Conservation (phyloP, 1,140 invertebrate species). For the Arctopsyche grandis region DNA sequence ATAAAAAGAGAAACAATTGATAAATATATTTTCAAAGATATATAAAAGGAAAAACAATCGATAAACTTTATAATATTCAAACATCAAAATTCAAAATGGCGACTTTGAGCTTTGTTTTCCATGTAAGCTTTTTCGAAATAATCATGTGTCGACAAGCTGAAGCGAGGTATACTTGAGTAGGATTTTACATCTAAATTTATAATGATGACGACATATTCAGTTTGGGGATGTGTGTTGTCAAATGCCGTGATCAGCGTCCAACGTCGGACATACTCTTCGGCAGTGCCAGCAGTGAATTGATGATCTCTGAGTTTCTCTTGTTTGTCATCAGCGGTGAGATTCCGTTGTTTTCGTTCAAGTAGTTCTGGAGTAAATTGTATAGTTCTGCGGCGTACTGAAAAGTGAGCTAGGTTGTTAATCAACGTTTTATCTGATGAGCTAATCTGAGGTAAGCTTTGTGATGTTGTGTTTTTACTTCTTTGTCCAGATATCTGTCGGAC, state of each 20-base stretch:
- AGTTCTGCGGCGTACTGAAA: constrained; percentile 43
- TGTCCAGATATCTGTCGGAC: constrained; percentile 58
- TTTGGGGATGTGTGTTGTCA: background rate
- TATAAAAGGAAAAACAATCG: no score
- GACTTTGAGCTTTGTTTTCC: no score
- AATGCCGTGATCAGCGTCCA: constrained; percentile 63
- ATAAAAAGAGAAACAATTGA: no score
- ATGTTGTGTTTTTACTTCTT: constrained; percentile 54
- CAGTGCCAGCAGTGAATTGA: constrained; percentile 76
- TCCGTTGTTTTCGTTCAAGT: constrained; percentile 41
- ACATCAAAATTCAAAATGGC: no score
- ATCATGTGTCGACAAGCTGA: no score
- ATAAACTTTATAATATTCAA: no score
- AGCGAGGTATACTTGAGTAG: background rate
- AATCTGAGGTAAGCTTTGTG: background rate
- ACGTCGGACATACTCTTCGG: constrained; percentile 79
- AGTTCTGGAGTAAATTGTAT: constrained; percentile 47
- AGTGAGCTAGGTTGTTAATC: background rate
- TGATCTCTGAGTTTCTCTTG: constrained; percentile 79
- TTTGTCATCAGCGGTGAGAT: constrained; percentile 55
- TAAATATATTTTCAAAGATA: no score
- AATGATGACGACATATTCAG: background rate
- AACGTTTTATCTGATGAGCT: background rate
- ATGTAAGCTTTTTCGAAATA: background rate
- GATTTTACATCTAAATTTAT: background rate